Conservation (phyloP, 2,888 invertebrate genomes). For the Hoplodrina ambigua region DNA sequence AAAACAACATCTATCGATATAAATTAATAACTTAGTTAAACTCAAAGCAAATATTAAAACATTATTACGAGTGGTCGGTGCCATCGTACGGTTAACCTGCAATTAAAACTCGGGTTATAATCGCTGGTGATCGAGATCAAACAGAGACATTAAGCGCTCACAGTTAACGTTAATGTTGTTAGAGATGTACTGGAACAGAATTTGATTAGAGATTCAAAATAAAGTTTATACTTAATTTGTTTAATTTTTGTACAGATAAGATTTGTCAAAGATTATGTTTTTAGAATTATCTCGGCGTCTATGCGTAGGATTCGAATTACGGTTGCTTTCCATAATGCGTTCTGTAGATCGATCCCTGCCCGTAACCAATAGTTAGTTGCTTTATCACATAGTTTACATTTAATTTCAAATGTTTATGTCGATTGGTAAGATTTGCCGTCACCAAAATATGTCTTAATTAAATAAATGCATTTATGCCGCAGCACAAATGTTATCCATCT, state of each 20-base stretch:
- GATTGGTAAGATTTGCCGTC: background rate
- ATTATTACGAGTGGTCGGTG: constrained; percentile 63
- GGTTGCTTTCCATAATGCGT: background rate
- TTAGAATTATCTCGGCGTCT: constrained; percentile 1
- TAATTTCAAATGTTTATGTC: background rate
- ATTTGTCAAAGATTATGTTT: constrained; percentile 3
- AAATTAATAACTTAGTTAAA: constrained; percentile 64
- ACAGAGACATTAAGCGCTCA: constrained; percentile 75
- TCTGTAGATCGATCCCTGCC: background rate
- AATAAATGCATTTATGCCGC: constrained; percentile 16
- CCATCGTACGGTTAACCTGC: constrained; percentile 64
- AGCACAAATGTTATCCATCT: constrained; percentile 25
- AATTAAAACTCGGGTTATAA: constrained; percentile 74
- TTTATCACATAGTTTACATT: background rate
- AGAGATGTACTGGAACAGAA: constrained; percentile 47
- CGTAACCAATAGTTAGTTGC: background rate
- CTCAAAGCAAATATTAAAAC: constrained; percentile 69
- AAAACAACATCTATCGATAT: constrained; percentile 35
- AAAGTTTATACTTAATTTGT: constrained; percentile 24
- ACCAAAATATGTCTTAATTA: constrained; percentile 2
- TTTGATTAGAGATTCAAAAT: constrained; percentile 23
- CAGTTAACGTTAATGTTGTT: constrained; percentile 64
- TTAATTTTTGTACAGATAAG: constrained; percentile 16
- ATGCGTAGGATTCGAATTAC: background rate
- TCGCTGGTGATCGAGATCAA: constrained; percentile 73